phyloP scores from a whole-genome alignment of 2,113 vertebrate species.

The Kobus ellipsiprymnus region DNA sequence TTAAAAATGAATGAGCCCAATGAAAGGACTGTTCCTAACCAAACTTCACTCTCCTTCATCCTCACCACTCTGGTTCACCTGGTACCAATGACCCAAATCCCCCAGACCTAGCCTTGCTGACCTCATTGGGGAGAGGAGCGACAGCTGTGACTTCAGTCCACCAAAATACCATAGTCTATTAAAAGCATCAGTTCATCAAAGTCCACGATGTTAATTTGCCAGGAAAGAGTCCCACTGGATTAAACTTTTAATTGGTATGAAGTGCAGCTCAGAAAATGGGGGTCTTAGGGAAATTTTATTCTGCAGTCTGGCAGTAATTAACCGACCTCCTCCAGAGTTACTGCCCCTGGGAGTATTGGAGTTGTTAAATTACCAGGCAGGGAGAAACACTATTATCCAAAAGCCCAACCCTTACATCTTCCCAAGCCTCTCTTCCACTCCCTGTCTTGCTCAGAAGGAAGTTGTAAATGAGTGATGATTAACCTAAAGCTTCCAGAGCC shows the following conservation, averaged over 20 bases:
- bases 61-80: neutral
- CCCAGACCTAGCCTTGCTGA: neutral
- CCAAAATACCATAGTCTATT: constrained; percentile 75
- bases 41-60: neutral
- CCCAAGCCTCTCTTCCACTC: neutral
- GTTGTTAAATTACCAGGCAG: constrained; percentile 75
- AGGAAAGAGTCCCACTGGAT: constrained; percentile 75
- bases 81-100: neutral
- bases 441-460: neutral
- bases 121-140: neutral
- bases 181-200: constrained; percentile 80
- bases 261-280: constrained; percentile 75
- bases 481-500: neutral
- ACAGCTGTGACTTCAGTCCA: constrained; percentile 65
- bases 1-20: neutral
- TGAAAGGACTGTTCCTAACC: neutral
- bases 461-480: neutral
- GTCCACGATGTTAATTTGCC: constrained; percentile 77
- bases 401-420: constrained; percentile 19
- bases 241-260: constrained; percentile 76
- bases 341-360: constrained; percentile 68
- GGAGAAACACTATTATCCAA: constrained; percentile 54
- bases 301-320: constrained; percentile 78
- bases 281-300: constrained; percentile 72
- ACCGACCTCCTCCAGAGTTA: constrained; percentile 75